Evolutionary conservation across 2,797 vertebrate genomes (phyloP), one percentile per base, ranked within the genome.

Genomic region (Molossus alvarezi): DNA sequence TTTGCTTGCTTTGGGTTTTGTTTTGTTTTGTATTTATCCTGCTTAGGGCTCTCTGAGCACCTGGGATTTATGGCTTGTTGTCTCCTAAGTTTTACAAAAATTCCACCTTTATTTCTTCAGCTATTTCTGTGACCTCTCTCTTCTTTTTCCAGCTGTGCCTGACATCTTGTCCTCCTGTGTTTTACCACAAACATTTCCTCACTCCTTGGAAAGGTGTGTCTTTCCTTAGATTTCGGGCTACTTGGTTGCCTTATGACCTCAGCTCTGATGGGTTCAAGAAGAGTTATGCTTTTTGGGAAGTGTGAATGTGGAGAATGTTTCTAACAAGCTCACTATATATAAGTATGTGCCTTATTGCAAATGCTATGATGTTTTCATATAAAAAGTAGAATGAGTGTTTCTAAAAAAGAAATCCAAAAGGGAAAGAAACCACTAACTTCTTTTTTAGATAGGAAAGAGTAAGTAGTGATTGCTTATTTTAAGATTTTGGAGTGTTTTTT

Each of bases 391-490:
- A 75, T 77, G 15, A 92, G 51, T 41, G 51, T 91, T 91, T 89
- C 67, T 96, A 33, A 20, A 41, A 81, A 57, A 87, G 84, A 82
- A 88, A 82, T 41, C 20, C 37, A 69, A 53, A 80, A 3, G 41
- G 23, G 10, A 55, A 95, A 95, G 12, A 96, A 96, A 58, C 51
- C 9, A 79, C 53, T 90, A 71, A 29, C 75, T 55, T 88, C 6
- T 58, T 84, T 93, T 94, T 95, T 58, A 80, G 51, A 48, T 79
- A 77, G 73, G 67, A 92, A 92, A 81, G 12, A 77, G 7, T 67
- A 76, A 85, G 14, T 62, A 77, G 25, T 95, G 41, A 87, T 73
- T 83, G 67, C 23, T 88, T 94, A 71, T 84, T 93, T 94, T 87
- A 92, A 92, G 25, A 45, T 94, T 33, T 77, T 76, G 41, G 12